phyloP scores from a whole-genome alignment of 2,888 invertebrate genomes.

The Gymnosoma rotundatum region DNA sequence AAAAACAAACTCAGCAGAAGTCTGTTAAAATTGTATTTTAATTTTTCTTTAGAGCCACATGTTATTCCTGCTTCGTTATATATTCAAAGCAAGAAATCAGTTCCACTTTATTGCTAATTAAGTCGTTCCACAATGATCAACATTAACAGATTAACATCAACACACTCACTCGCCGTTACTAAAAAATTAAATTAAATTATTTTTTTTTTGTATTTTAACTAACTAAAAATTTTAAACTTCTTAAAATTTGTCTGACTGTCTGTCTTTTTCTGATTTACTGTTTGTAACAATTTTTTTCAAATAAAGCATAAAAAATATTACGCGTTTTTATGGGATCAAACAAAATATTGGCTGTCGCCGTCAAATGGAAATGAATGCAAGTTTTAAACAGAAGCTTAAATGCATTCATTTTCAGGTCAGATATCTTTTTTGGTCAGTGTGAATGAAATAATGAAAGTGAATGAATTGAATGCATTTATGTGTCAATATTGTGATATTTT shows the following conservation, averaged over 20 bases:
- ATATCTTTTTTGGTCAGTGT: background rate
- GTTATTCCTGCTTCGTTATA: background rate
- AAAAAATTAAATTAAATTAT: background rate
- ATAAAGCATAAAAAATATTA: conserved; percentile 48
- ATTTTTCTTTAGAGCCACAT: conserved; percentile 1
- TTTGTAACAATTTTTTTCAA: background rate
- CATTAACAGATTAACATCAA: conserved; percentile 28
- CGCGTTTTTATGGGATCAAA: conserved; percentile 24
- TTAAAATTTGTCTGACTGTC: background rate
- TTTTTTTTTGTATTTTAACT: background rate
- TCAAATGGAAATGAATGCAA: background rate
- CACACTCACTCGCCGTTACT: conserved; percentile 16
- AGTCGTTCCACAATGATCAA: conserved; percentile 67
- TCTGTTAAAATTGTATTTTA: conserved; percentile 14
- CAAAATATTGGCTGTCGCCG: conserved; percentile 8
- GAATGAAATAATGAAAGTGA: conserved; percentile 8
- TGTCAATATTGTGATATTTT: conserved; percentile 43
- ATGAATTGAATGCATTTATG: conserved; percentile 14
- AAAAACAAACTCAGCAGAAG: conserved; percentile 41
- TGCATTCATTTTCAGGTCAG: conserved; percentile 16
- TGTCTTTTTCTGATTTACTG: background rate
- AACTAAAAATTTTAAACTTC: conserved; percentile 3
- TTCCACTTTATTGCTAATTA: conserved; percentile 70
- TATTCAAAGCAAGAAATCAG: conserved; percentile 54
- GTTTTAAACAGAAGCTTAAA: conserved; percentile 3